Base-by-base conservation (phyloP, 2,113 vertebrate species). In the Centropus unirufus region DNA sequence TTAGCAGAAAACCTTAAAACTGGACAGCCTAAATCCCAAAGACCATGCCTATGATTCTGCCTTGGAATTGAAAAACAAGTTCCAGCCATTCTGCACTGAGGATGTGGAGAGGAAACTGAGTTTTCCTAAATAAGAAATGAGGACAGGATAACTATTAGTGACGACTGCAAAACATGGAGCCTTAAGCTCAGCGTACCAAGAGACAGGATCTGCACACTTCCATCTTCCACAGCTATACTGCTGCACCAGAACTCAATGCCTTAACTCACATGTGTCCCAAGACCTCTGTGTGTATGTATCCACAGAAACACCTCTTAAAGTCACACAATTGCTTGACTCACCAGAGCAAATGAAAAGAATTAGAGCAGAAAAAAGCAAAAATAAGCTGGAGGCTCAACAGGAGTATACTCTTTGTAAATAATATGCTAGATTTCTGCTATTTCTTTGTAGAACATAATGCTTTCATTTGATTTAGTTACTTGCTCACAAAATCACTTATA, bases 291-390 rank as follows among this genome's bases (percentile, higher is more conserved):
- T 19, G 6, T 8, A 7, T 46, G 14, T 83, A 85, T 49, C 70
- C 42, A 3, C 3, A 83, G 36, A 54, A 88, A 12, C 22, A 18
- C 52, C 68, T 39, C 3, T 34, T 39, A 49, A 54, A 54, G 21
- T 24, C 44, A 42, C 55, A 67, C 51, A 92, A 30, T 22, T 55
- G 46, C 36, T 66, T 74, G 42, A 67, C 8, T 77, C 32, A 49
- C 68, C 42, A 54, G n/a, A 85, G 51, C 18, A 90, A 49, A 76
- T 57, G 16, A 36, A 44, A 79, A 69, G 11, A 94, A 87, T 49
- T 79, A 49, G 75, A 83, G 85, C 78, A 90, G 67, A 95, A 96
- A 77, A 30, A 36, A 36, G 9, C 36, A 36, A 36, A 36, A 36
- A 36, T 36, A 36, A 94, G 58, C 66, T 85, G 67, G 36, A 85